Percentiles rank a stretch among this genome's conserved stretches.
phyloP scores from a whole-genome alignment of 2,888 invertebrate species.

The Rhamphomyia laevipes region DNA sequence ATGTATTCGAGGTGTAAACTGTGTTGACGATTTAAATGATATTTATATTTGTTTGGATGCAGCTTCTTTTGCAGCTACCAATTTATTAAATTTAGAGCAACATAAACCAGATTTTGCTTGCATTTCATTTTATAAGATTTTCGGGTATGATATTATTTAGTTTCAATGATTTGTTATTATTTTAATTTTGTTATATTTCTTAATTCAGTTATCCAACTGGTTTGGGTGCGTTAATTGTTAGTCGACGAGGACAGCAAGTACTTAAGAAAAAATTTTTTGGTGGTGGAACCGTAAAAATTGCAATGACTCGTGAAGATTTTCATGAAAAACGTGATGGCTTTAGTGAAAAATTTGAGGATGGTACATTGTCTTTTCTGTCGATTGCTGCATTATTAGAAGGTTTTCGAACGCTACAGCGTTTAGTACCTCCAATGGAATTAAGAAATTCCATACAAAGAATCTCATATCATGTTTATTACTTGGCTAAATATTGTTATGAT shows the following conservation, averaged over 20 bases:
- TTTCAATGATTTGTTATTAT: not conserved
- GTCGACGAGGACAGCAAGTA: slow-evolving; percentile 36
- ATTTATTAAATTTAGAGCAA: slow-evolving; percentile 56
- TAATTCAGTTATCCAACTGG: slow-evolving; percentile 70
- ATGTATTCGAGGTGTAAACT: slow-evolving; percentile 15
- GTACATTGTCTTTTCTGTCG: slow-evolving; percentile 77
- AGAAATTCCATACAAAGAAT: slow-evolving; percentile 47
- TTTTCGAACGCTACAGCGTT: slow-evolving; percentile 56
- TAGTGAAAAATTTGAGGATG: slow-evolving; percentile 86
- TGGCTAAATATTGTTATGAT: slow-evolving; percentile 62
- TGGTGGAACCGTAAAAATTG: slow-evolving; percentile 85
- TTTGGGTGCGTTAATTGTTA: slow-evolving; percentile 74
- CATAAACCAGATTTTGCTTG: slow-evolving; percentile 79
- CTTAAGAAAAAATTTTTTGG: slow-evolving; percentile 66
- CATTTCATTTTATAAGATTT: slow-evolving; percentile 94
- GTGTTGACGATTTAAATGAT: slow-evolving; percentile 33
- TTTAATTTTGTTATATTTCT: not conserved
- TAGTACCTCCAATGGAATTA: slow-evolving; percentile 41
- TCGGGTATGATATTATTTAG: slow-evolving; percentile 40
- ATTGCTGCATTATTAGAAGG: slow-evolving; percentile 74
- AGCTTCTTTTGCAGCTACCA: slow-evolving; percentile 69
- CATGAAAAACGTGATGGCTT: slow-evolving; percentile 57
- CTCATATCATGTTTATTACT: slow-evolving; percentile 58
- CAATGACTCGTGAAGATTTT: slow-evolving; percentile 56
- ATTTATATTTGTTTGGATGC: slow-evolving; percentile 74